These are phyloP conservation scores for Cephonodes hylas DNA, from an alignment of 2,888 invertebrate genomes.

Conservation along the genomic window DNA sequence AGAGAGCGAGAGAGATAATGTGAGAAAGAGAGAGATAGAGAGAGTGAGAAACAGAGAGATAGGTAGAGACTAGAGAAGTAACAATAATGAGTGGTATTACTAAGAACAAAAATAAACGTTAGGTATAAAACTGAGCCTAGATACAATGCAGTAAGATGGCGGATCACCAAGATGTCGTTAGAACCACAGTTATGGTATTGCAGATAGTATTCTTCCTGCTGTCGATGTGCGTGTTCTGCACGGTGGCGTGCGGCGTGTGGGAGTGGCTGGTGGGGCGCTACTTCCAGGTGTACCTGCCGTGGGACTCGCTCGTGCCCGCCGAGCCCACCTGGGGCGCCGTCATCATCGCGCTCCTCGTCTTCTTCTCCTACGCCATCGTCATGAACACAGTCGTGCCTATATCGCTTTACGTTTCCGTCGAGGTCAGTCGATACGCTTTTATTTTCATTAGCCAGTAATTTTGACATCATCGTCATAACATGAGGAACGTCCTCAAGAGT, in stretches of 20 bases:
- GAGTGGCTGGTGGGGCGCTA: slow-evolving; percentile 95
- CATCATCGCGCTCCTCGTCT: slow-evolving; percentile 96
- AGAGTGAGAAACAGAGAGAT: no score
- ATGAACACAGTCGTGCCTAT: slow-evolving; percentile 99
- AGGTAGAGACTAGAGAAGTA: no score
- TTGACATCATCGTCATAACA: no score
- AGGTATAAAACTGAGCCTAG: no score
- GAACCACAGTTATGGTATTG: background rate
- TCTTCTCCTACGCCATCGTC: slow-evolving; percentile 99
- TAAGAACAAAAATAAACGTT: no score
- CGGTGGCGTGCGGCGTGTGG: slow-evolving; percentile 98
- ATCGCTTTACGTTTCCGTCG: slow-evolving; percentile 97
- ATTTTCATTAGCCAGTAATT: no score
- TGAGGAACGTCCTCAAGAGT: no score
- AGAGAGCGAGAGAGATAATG: no score
- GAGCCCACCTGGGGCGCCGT: slow-evolving; percentile 92
- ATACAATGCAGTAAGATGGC: background rate
- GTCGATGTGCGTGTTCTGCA: slow-evolving; percentile 98
- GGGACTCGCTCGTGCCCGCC: slow-evolving; percentile 95
- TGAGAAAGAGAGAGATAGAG: no score
- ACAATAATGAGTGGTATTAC: no score
- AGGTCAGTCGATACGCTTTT: slow-evolving; percentile 80
- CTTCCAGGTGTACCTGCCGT: slow-evolving; percentile 94
- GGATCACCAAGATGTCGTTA: background rate
- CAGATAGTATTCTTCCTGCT: slow-evolving; percentile 99